Conservation (phyloP, 2,888 invertebrate genomes). For the Oasisia sp. region DNA sequence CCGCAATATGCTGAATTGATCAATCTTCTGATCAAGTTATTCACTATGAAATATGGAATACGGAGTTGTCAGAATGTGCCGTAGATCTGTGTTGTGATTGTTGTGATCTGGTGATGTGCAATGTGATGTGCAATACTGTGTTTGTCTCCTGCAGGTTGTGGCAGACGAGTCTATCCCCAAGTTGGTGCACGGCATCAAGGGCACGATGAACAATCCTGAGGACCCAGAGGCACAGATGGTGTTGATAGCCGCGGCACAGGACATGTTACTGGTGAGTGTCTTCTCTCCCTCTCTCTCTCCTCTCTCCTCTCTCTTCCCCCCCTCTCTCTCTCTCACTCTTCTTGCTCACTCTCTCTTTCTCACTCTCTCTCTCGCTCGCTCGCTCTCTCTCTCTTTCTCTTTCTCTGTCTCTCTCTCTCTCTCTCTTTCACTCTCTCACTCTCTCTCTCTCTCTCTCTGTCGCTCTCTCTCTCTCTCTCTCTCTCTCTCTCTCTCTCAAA, state of each 20-base stretch:
- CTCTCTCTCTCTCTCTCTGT: too few species aligned
- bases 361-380: too few species aligned
- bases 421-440: too few species aligned
- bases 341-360: not conserved
- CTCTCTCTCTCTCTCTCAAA: too few species aligned
- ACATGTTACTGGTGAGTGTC: conserved; percentile 78
- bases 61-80: not conserved
- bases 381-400: too few species aligned
- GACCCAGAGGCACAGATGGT: conserved; percentile 81
- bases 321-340: not conserved
- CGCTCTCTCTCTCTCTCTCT: too few species aligned
- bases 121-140: not conserved
- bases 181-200: conserved; percentile 80
- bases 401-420: too few species aligned
- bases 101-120: not conserved
- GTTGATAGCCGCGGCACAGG: conserved; percentile 84
- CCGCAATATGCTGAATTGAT: not conserved
- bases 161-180: conserved; percentile 84
- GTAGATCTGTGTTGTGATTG: not conserved
- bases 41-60: not conserved
- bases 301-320: not conserved
- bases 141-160: conserved; percentile 68
- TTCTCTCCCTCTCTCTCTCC: conserved; percentile 17
- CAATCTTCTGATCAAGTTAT: not conserved
- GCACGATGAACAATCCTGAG: conserved; percentile 76